These are phyloP conservation scores for Zelostemma sp. DNA, from an alignment of 1,140 invertebrate species.

Conservation along the genomic window DNA sequence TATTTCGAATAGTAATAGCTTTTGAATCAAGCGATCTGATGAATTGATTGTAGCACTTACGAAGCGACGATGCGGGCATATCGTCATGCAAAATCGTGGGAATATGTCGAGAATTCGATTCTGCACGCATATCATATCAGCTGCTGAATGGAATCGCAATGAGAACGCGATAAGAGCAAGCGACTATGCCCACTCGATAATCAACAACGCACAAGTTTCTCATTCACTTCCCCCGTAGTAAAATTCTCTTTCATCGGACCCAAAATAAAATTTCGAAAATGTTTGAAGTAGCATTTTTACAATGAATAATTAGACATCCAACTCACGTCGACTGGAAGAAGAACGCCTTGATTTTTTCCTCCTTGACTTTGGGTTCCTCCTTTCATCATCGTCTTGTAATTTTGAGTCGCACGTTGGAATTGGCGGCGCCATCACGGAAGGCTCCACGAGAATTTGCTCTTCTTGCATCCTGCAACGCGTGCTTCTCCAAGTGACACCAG, in stretches of 20 bases:
- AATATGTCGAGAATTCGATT: constrained; percentile 2
- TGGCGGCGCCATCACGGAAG: constrained; percentile 50
- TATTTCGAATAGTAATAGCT: constrained; percentile 36
- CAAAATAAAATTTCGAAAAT: too few relatives aligned
- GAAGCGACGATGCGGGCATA: constrained; percentile 36
- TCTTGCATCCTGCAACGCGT: constrained; percentile 13
- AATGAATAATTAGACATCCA: too few relatives aligned
- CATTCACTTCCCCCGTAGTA: too few relatives aligned
- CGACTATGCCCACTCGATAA: too few relatives aligned
- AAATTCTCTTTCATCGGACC: too few relatives aligned
- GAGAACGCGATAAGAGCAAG: too few relatives aligned
- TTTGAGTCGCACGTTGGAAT: constrained; percentile 39
- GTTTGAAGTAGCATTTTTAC: too few relatives aligned
- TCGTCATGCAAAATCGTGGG: constrained; percentile 19
- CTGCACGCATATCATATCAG: not conserved
- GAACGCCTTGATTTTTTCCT: constrained; percentile 48
- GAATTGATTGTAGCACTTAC: constrained; percentile 35
- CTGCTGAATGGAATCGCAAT: constrained; percentile 5
- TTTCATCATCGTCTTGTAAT: constrained; percentile 22
- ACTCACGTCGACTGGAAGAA: constrained; percentile 7
- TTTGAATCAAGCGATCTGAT: constrained; percentile 29
- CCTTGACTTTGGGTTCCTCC: constrained; percentile 27
- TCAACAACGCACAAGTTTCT: too few relatives aligned
- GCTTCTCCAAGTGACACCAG: constrained; percentile 19
- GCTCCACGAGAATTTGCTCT: constrained; percentile 38